Conservation (phyloP, 2,888 invertebrate species). For the Aphodius granarius region DNA sequence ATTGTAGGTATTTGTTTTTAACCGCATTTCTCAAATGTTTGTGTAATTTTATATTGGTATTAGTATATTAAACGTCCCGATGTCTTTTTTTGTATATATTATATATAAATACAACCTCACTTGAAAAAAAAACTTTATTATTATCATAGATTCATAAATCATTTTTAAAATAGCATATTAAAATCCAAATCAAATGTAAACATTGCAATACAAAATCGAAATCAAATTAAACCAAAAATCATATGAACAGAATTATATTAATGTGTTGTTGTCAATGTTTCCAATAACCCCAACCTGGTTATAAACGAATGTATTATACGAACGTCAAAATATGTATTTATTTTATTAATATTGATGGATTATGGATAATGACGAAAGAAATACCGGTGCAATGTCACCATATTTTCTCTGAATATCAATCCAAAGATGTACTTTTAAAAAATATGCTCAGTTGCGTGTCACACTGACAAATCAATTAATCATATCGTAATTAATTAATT, state of each 20-base stretch:
- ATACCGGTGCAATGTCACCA: not conserved
- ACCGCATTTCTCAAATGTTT: too few species aligned
- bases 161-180: not conserved
- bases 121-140: too few species aligned
- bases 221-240: too few species aligned
- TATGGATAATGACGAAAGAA: not conserved
- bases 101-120: too few species aligned
- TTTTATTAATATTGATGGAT: not conserved
- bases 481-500: constrained; percentile 42
- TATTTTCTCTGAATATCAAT: not conserved
- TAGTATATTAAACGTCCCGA: too few species aligned
- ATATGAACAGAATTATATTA: not conserved
- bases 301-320: not conserved
- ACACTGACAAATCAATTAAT: constrained; percentile 44
- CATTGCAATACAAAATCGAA: not conserved
- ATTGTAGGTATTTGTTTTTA: too few species aligned
- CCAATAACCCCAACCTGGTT: not conserved
- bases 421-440: not conserved
- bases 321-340: not conserved
- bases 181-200: not conserved
- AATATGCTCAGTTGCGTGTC: not conserved
- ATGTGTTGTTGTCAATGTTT: not conserved
- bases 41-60: too few species aligned
- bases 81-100: too few species aligned
- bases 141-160: too few species aligned